These are phyloP conservation scores for Vesta saturnalis DNA, from an alignment of 2,888 invertebrate genomes.

Conservation along the genomic window DNA sequence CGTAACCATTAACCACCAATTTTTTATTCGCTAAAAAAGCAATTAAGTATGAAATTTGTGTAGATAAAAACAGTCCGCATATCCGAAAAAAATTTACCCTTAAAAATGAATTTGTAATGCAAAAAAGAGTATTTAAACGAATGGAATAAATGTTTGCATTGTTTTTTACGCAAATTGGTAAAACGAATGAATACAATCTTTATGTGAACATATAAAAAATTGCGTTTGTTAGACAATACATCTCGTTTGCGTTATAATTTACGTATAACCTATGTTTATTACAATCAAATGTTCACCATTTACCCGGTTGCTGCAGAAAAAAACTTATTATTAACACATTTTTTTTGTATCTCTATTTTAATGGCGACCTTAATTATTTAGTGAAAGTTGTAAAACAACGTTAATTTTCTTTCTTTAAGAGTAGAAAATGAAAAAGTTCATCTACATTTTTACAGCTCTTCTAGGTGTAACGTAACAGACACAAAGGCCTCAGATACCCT, in stretches of 20 bases:
- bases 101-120: background rate
- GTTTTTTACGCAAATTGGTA: background rate
- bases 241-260: too few species aligned
- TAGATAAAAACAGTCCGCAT: background rate
- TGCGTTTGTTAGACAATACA: background rate
- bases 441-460: conserved; percentile 39
- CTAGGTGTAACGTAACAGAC: conserved; percentile 34
- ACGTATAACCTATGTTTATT: background rate
- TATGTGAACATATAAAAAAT: background rate
- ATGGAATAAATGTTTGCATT: background rate
- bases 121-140: background rate
- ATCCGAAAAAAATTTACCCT: background rate
- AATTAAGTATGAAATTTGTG: background rate
- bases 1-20: background rate
- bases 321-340: too few species aligned
- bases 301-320: too few species aligned
- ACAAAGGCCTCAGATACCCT: conserved; percentile 35
- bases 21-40: background rate
- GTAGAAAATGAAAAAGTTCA: conserved; percentile 21
- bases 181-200: background rate
- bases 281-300: background rate
- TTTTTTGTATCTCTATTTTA: too few species aligned
- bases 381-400: background rate
- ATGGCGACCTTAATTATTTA: background rate
- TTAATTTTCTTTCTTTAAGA: conserved; percentile 10